These are phyloP conservation scores for Daktulosphaira vitifoliae DNA, from an alignment of 1,140 invertebrate species.

Conservation along the genomic window DNA sequence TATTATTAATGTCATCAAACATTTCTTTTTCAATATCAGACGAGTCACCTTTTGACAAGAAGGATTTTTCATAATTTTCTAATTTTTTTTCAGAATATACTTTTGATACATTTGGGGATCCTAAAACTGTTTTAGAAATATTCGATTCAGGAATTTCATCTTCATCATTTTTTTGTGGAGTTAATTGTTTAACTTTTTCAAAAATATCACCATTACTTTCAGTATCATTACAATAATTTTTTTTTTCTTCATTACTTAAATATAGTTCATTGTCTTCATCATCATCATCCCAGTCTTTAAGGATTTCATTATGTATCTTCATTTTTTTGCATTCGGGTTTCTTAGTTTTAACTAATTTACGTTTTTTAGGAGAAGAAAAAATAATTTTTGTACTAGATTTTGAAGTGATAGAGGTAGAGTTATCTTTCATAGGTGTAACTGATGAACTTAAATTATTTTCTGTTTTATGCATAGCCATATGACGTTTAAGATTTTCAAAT, in stretches of 20 bases:
- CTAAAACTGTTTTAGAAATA: no score
- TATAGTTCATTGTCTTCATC: neutral
- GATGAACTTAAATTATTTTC: neutral
- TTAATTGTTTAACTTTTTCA: no score
- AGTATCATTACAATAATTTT: no score
- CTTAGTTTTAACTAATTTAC: neutral
- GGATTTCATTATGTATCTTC: neutral
- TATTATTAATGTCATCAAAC: neutral
- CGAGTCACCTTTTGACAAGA: no score
- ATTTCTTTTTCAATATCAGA: no score
- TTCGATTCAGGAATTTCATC: no score
- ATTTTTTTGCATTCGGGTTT: neutral
- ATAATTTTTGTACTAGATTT: neutral
- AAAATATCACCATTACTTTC: no score
- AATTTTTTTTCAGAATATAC: no score
- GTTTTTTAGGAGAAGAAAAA: neutral
- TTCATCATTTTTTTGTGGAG: no score
- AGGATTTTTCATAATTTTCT: no score
- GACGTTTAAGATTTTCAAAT: neutral
- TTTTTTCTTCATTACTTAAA: no score
- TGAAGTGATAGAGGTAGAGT: neutral
- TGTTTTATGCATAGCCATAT: neutral
- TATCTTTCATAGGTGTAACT: neutral
- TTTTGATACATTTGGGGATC: no score
- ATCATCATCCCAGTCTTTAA: slow-evolving; percentile 12